Evolutionary conservation across 2,888 invertebrate genomes (phyloP).

Genomic region (Drosophila helvetica): DNA sequence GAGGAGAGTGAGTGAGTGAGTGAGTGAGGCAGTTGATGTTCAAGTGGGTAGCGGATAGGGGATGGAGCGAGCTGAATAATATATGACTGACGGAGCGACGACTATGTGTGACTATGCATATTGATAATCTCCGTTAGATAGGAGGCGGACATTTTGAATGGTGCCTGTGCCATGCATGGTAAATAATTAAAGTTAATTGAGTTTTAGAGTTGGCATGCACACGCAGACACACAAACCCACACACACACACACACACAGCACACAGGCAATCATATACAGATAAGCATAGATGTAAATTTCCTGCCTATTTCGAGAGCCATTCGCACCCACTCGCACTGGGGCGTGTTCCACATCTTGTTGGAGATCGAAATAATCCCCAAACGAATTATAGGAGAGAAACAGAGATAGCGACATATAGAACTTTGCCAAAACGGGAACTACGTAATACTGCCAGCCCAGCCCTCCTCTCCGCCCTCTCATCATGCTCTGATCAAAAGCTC

Average conservation of each 20-base stretch:
- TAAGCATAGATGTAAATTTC: background rate
- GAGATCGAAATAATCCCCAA: background rate
- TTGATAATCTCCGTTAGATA: constrained; percentile 35
- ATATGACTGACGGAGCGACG: constrained; percentile 12
- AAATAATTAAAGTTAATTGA: constrained; percentile 26
- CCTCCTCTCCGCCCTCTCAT: background rate
- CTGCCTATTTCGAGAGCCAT: background rate
- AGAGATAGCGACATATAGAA: background rate
- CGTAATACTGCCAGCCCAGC: background rate
- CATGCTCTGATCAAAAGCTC: background rate
- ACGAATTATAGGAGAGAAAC: background rate
- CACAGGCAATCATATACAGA: no score
- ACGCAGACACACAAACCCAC: background rate
- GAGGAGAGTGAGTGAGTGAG: constrained; percentile 5
- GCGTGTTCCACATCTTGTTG: background rate
- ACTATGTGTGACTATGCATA: constrained; percentile 24
- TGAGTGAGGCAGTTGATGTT: background rate
- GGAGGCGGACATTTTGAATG: constrained; percentile 37
- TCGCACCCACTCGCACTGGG: background rate
- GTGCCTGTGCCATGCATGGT: background rate
- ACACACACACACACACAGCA: background rate
- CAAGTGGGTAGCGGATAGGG: background rate
- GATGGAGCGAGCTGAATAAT: background rate
- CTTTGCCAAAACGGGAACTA: constrained; percentile 19
- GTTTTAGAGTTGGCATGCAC: background rate